Evolutionary conservation across 2,797 vertebrate genomes (phyloP).

Genomic region (Anisognathus igniventris): DNA sequence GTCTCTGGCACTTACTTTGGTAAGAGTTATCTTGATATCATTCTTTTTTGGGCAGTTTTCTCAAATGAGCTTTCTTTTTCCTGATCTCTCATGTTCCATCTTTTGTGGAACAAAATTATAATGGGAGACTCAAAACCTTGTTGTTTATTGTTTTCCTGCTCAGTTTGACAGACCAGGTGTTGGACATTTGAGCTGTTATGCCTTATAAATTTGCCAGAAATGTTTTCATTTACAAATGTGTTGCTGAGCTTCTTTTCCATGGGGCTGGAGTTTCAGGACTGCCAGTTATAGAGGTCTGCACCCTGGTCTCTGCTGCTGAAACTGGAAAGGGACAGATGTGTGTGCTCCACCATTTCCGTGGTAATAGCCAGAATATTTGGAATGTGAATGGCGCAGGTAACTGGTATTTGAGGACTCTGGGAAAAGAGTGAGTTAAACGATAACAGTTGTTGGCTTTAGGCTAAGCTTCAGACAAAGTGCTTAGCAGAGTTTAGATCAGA

Average conservation of each 20-base stretch:
- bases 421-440: background rate
- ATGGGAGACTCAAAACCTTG: background rate
- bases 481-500: slow-evolving; percentile 25
- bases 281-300: background rate
- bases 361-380: background rate
- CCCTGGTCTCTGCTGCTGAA: background rate
- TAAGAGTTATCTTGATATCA: background rate
- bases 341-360: background rate
- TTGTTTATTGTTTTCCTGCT: background rate
- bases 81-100: background rate
- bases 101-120: background rate
- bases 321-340: background rate
- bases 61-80: background rate
- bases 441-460: background rate
- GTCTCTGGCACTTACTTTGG: background rate
- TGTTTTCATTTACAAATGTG: background rate
- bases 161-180: background rate
- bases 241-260: background rate
- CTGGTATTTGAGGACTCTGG: background rate
- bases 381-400: background rate
- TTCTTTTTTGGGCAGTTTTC: background rate
- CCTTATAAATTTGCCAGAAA: background rate
- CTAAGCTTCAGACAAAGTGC: background rate
- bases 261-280: background rate
- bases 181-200: background rate